phyloP scores from a whole-genome alignment of 2,888 invertebrate species.

The Eutolmus rufibarbis region DNA sequence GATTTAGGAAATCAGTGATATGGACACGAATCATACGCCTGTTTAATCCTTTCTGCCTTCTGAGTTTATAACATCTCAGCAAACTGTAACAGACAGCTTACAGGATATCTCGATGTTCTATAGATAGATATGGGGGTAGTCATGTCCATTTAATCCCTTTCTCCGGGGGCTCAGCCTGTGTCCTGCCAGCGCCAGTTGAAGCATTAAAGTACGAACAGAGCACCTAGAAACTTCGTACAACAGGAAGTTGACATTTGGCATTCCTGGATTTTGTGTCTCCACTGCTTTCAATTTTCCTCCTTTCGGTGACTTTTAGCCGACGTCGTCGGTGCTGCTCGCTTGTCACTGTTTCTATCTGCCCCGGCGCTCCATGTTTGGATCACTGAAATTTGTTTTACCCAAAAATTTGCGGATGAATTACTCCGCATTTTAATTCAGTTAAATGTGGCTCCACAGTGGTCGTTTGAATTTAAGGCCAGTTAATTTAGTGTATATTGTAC shows the following conservation, averaged over 20 bases:
- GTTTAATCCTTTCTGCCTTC: slow-evolving; percentile 47
- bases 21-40: slow-evolving; percentile 46
- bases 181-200: slow-evolving; percentile 42
- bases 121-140: slow-evolving; percentile 36
- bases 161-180: slow-evolving; percentile 21
- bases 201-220: slow-evolving; percentile 40
- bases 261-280: slow-evolving; percentile 41
- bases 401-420: background rate
- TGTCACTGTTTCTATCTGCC: slow-evolving; percentile 19
- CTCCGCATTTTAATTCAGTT: background rate
- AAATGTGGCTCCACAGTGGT: background rate
- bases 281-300: slow-evolving; percentile 29
- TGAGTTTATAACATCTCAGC: slow-evolving; percentile 47
- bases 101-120: slow-evolving; percentile 46
- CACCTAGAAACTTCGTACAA: slow-evolving; percentile 45
- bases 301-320: slow-evolving; percentile 36
- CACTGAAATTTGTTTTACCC: background rate
- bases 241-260: slow-evolving; percentile 46
- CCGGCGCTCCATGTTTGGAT: background rate
- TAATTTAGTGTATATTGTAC: background rate
- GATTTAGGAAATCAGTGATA: slow-evolving; percentile 43
- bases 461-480: background rate
- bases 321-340: slow-evolving; percentile 11
- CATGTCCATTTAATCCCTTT: slow-evolving; percentile 42
- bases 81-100: slow-evolving; percentile 48